phyloP scores from a whole-genome alignment of 2,113 vertebrate species.

The Corvus hawaiiensis region DNA sequence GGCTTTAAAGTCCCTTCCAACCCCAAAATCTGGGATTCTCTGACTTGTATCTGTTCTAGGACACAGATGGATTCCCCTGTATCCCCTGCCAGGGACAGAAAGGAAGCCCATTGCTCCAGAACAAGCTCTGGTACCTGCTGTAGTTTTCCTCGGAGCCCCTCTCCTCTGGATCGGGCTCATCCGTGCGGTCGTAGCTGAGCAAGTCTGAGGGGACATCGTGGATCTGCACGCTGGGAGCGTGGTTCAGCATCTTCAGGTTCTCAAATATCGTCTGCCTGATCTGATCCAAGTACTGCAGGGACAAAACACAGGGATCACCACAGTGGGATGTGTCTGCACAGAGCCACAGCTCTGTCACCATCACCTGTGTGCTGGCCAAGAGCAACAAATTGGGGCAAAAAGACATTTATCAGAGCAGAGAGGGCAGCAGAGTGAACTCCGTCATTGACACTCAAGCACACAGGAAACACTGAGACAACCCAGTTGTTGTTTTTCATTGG shows the following conservation, averaged over 20 bases:
- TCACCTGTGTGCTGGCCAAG: fast-evolving
- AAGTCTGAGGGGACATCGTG: slow-evolving; percentile 95
- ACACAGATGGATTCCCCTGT: background rate
- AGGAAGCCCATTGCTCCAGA: background rate
- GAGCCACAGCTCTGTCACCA: background rate
- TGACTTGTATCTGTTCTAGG: background rate
- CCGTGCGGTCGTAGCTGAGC: slow-evolving; percentile 91
- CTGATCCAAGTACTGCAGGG: slow-evolving; percentile 92
- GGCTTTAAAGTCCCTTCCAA: background rate
- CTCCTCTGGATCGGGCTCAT: slow-evolving; percentile 92
- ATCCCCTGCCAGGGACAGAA: background rate
- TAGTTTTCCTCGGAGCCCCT: slow-evolving; percentile 92
- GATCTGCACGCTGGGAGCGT: slow-evolving; percentile 97
- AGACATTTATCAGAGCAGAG: background rate
- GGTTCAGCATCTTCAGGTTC: slow-evolving; percentile 98
- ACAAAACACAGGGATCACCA: background rate
- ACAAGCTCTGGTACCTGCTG: slow-evolving; percentile 73
- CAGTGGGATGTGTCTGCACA: no score
- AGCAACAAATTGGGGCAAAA: background rate
- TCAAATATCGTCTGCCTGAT: slow-evolving; percentile 97
- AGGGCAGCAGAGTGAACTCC: background rate
- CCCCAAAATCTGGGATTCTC: background rate
- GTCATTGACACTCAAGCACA: background rate
- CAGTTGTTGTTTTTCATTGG: fast-evolving
- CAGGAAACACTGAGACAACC: background rate